Base-by-base conservation (phyloP, 1,140 invertebrate genomes). In the Vanessa atalanta region DNA sequence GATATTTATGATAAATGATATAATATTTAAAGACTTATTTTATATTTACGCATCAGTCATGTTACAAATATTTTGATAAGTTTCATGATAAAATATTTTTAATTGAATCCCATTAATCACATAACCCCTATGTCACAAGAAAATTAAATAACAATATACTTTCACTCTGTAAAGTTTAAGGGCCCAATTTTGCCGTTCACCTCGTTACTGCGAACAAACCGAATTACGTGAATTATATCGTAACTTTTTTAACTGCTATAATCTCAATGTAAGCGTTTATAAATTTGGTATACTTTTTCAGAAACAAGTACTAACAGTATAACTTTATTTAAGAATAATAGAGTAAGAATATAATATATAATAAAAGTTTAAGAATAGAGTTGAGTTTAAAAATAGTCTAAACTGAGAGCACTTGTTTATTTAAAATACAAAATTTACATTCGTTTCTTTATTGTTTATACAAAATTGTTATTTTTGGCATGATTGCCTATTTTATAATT, bases 131-230 rank as follows among this genome's bases (percentile, higher is more conserved):
- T 61, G 31, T 61, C 23, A 37, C 57, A 23, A 61, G 57, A 37
- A 31, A 15, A 13, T 61, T 61, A 61, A 61, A 50, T 61, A n/a
- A 14, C 11, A 61, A 31, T 50, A 55, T 55, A 23, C 68, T 63
- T 70, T 70, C 68, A 70, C 68, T 26, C 3, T 43, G 14, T 69
- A 70, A 70, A 63, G 15, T 70, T 61, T 63, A 70, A 70, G 68
- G 68, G 68, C 68, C 57, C 43, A 70, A 20, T 70, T 60, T 69
- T 70, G 57, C 68, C 68, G 20, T 70, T 70, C 68, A 70, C 68
- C 55, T 50, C 43, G 37, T 47, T 61, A 50, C 61, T 70, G 68
- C 57, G 47, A 37, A 63, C 61, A 63, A 60, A 47, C 43, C 55
- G 43, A 61, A 63, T 63, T 70, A 70, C 43, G 47, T 70, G 55